Conservation (phyloP, 2,888 invertebrate species). For the Drosophila ustulata region DNA sequence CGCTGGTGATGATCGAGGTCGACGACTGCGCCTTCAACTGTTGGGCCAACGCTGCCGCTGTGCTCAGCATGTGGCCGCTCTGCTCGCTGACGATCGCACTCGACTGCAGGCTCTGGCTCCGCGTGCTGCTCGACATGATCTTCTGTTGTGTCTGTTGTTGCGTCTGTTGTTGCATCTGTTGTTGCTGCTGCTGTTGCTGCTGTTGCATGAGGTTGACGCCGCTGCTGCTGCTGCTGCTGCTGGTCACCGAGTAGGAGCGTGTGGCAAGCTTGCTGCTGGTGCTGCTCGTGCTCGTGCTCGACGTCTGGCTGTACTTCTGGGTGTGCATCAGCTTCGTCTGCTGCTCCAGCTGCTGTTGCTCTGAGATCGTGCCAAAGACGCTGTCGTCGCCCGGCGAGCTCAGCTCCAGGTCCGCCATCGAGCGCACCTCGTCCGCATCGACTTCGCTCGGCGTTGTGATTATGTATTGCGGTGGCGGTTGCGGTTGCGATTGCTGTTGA, state of each 20-base stretch:
- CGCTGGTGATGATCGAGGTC: conserved; percentile 82
- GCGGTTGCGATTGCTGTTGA: conserved; percentile 40
- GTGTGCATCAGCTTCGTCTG: conserved; percentile 51
- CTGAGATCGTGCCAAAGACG: conserved; percentile 42
- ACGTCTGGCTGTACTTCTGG: conserved; percentile 64
- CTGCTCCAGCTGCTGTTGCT: conserved; percentile 44
- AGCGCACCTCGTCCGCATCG: conserved; percentile 82
- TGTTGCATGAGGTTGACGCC: conserved; percentile 25
- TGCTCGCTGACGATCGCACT: conserved; percentile 76
- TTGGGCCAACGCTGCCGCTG: conserved; percentile 85
- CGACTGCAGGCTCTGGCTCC: conserved; percentile 84
- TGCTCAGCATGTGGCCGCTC: conserved; percentile 51
- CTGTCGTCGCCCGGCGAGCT: conserved; percentile 59
- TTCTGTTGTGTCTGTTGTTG: conserved; percentile 63
- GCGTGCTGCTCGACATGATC: conserved; percentile 77
- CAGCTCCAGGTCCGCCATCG: conserved; percentile 67
- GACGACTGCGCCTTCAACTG: conserved; percentile 84
- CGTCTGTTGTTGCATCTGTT: conserved; percentile 49
- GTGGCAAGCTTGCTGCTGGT: conserved; percentile 72
- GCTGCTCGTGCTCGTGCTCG: conserved; percentile 50
- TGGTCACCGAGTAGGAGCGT: conserved; percentile 71
- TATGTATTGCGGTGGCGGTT: conserved; percentile 83
- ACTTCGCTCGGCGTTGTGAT: conserved; percentile 84
- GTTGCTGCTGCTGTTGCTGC: conserved; percentile 33
- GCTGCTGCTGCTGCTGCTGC: conserved; percentile 61